Percentiles rank a stretch among this genome's conserved stretches.
phyloP scores from a whole-genome alignment of 1,140 invertebrate species.

The Drosophila parvula region DNA sequence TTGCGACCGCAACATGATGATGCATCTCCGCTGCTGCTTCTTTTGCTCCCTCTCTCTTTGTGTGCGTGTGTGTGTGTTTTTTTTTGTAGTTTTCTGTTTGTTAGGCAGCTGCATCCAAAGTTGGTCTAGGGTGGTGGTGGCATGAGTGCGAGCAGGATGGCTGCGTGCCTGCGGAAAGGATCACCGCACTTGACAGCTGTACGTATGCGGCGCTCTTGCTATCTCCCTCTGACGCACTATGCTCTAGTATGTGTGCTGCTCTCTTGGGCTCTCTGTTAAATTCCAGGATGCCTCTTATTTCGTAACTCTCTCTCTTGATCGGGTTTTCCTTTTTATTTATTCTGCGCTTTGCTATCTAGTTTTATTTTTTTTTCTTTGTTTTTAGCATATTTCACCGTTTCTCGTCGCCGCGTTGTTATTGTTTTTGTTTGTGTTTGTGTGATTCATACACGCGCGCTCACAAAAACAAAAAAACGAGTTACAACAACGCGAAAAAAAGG shows the following conservation, averaged over 20 bases:
- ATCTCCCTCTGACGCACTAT: slow-evolving; percentile 16
- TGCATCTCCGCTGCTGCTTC: slow-evolving; percentile 19
- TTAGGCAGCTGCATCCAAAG: slow-evolving; percentile 49
- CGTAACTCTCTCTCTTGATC: slow-evolving; percentile 23
- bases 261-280: slow-evolving; percentile 23
- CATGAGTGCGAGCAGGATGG: slow-evolving; percentile 58
- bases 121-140: slow-evolving; percentile 22
- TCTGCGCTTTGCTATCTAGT: slow-evolving; percentile 15
- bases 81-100: slow-evolving; percentile 26
- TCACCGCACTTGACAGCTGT: slow-evolving; percentile 52
- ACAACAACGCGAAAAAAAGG: slow-evolving; percentile 50
- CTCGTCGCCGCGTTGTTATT: slow-evolving; percentile 44
- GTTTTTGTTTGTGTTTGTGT: slow-evolving; percentile 50
- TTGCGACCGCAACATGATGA: slow-evolving; percentile 58
- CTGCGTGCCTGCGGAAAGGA: slow-evolving; percentile 49
- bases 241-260: slow-evolving; percentile 9
- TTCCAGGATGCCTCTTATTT: slow-evolving; percentile 27
- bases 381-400: slow-evolving; percentile 64
- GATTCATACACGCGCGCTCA: slow-evolving; percentile 73
- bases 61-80: background rate
- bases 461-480: slow-evolving; percentile 59
- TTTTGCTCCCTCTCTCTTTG: slow-evolving; percentile 16
- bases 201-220: slow-evolving; percentile 15
- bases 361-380: slow-evolving; percentile 32
- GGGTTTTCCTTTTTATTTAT: slow-evolving; percentile 38